Evolutionary conservation across 2,797 vertebrate genomes (phyloP), one percentile per base, ranked within the genome.

Genomic region (Onychomys torridus): DNA sequence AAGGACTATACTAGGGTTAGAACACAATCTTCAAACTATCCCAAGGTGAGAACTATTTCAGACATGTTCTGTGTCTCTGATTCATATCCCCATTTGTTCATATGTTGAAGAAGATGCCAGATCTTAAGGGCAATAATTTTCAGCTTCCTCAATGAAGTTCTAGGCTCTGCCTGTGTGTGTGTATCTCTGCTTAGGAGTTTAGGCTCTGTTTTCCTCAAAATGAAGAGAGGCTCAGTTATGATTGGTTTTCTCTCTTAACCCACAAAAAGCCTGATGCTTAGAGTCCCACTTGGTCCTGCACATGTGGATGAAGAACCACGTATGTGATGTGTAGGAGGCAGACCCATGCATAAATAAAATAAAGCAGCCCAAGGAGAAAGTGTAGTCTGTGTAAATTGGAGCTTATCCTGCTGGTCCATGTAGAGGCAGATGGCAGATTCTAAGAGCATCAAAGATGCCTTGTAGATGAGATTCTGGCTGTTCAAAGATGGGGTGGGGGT

Each of bases 211-310:
- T 82, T 86, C 12, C 37, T 57, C 6, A 57, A 71, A 59, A 81
- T 69, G 27, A 85, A 25, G 65, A 34, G 32, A 82, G 61, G 61
- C 14, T 21, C 2, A 59, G 32, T 9, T 34, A 43, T 8, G 17
- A 37, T 1, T 0, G 0, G 6, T 75, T 92, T 17, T 55, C 37
- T 49, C 12, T 86, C 37, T 21, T 75, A 90, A 75, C 55, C 27
- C 21, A 63, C 32, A 67, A 29, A 46, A 37, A 8, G 34, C 17
- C 11, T 76, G 9, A 37, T 73, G 71, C 17, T 46, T 16, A n/a
- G 21, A 46, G 2, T 16, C 13, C 0, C 1, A 3, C 13, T 19
- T 61, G 37, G 4, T 61, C 11, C 23, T 5, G 13, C 14, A 71
- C 9, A 19, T 25, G 8, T 59, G 67, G n/a, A 49, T 43, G 12